Conservation (phyloP, 2,797 vertebrate genomes). For the Carduelis carduelis region DNA sequence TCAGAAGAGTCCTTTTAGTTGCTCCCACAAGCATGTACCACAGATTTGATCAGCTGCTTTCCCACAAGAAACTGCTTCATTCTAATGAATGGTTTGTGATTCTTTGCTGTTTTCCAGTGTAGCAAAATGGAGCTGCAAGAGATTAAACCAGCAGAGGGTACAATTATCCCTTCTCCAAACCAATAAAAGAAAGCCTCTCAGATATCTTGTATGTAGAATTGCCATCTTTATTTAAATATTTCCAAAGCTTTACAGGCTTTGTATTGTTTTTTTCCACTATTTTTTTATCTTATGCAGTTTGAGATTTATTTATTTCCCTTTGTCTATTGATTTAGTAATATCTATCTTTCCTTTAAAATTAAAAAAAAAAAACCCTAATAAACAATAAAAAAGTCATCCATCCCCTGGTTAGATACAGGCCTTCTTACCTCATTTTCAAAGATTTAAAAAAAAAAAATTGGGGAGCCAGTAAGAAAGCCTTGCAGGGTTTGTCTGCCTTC, state of each 20-base stretch:
- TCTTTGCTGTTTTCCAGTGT: not conserved
- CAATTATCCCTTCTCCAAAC: not conserved
- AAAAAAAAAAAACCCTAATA: not conserved
- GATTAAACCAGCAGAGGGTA: not conserved
- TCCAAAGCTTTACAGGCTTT: not conserved
- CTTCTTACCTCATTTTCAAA: conserved; percentile 13
- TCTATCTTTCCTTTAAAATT: not conserved
- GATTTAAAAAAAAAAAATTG: not conserved
- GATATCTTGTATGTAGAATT: not conserved
- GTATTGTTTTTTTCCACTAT: not conserved
- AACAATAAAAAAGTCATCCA: fast-evolving
- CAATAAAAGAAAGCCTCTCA: not conserved
- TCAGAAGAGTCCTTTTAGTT: not conserved
- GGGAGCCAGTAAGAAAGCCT: not conserved
- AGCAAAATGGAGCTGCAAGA: not conserved
- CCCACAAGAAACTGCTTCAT: not conserved
- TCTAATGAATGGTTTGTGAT: not conserved
- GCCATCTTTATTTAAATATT: not conserved
- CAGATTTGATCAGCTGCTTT: not conserved
- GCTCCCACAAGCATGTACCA: not conserved
- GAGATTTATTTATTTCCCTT: not conserved
- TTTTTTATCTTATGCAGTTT: not conserved
- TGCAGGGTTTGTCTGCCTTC: conserved; percentile 5
- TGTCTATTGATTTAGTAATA: not conserved
- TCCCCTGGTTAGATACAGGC: not conserved